These are phyloP conservation scores for Linyphia triangularis DNA, from an alignment of 2,888 invertebrate genomes.

Conservation along the genomic window DNA sequence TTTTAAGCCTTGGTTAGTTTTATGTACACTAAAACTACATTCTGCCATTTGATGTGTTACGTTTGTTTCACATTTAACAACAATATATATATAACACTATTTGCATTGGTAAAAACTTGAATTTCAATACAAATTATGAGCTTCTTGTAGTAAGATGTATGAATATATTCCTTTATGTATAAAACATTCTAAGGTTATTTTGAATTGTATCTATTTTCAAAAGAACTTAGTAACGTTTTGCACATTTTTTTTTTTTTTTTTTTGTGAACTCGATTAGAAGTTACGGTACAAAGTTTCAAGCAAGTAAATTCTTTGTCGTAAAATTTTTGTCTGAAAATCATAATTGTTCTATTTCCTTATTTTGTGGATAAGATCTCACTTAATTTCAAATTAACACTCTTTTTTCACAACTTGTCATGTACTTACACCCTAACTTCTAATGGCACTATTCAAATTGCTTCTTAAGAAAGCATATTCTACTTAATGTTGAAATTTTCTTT, in stretches of 20 bases:
- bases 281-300: neutral
- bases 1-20: neutral
- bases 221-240: no score
- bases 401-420: neutral
- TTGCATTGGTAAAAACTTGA: neutral
- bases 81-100: neutral
- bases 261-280: no score
- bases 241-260: no score
- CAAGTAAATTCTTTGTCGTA: neutral
- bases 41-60: neutral
- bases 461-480: neutral
- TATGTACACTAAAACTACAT: neutral
- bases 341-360: neutral
- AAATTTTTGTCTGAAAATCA: neutral
- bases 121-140: neutral
- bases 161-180: neutral
- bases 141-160: neutral
- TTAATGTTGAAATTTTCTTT: neutral
- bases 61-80: neutral
- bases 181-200: neutral
- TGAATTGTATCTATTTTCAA: no score
- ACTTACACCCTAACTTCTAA: neutral
- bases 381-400: neutral
- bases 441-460: neutral
- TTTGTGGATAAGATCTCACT: neutral